These are phyloP conservation scores for Otus sunia DNA, from an alignment of 2,113 vertebrate species.

Conservation along the genomic window DNA sequence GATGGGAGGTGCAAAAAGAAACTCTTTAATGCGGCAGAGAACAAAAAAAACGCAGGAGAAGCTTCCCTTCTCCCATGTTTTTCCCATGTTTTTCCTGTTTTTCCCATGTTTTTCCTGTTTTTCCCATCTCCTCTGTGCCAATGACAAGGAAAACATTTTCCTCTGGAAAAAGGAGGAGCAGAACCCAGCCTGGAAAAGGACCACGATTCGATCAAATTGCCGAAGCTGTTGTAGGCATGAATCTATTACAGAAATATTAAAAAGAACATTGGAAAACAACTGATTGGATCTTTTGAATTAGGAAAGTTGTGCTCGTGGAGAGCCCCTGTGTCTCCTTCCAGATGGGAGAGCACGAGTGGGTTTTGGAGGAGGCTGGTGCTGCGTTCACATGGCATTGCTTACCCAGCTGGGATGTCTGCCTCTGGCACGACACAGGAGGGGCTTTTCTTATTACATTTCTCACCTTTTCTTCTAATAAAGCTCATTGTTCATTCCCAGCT, in stretches of 20 bases:
- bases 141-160: not conserved
- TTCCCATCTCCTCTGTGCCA: not conserved
- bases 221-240: not conserved
- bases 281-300: not conserved
- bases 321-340: not conserved
- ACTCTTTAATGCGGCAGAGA: not conserved
- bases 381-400: fast-evolving
- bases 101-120: not conserved
- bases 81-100: not conserved
- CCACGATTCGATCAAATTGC: fast-evolving
- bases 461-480: not conserved
- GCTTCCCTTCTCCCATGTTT: not conserved
- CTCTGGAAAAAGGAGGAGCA: not conserved
- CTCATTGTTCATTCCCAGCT: not conserved
- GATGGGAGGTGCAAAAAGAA: not conserved
- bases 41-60: not conserved
- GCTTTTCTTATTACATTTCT: not conserved
- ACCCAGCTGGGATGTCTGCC: fast-evolving
- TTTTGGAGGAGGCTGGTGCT: fast-evolving
- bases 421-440: not conserved
- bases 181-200: not conserved
- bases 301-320: not conserved
- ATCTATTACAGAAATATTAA: not conserved
- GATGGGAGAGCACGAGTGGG: fast-evolving
- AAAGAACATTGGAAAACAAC: not conserved